Evolutionary conservation across 2,797 vertebrate genomes (phyloP).

Genomic region (Eulemur albifrons): DNA sequence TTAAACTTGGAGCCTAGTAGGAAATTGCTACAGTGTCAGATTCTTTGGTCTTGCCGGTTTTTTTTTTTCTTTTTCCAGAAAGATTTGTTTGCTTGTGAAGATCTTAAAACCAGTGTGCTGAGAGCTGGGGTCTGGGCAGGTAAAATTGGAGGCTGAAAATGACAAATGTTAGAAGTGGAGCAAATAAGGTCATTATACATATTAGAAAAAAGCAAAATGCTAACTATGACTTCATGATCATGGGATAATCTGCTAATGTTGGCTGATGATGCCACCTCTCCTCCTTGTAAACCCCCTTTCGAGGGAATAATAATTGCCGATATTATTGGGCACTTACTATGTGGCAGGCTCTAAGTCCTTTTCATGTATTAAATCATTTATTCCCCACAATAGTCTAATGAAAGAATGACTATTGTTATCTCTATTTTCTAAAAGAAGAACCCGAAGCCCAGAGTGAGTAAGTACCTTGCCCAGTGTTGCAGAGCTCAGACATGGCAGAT

Average conservation of each 20-base stretch:
- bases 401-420: background rate
- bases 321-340: background rate
- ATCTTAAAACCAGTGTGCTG: background rate
- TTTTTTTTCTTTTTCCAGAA: background rate
- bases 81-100: background rate
- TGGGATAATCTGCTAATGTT: background rate
- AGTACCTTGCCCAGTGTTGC: background rate
- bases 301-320: background rate
- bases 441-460: background rate
- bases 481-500: background rate
- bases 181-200: background rate
- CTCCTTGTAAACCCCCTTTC: background rate
- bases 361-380: slow-evolving; percentile 6
- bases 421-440: background rate
- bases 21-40: background rate
- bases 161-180: background rate
- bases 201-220: background rate
- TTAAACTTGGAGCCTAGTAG: background rate
- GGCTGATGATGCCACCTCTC: background rate
- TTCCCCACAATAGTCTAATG: background rate
- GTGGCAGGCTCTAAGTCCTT: background rate
- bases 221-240: background rate
- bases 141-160: background rate
- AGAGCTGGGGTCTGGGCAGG: background rate
- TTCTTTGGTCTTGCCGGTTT: background rate